Evolutionary conservation across 2,113 vertebrate genomes (phyloP).

Genomic region (Cepphus grylle): DNA sequence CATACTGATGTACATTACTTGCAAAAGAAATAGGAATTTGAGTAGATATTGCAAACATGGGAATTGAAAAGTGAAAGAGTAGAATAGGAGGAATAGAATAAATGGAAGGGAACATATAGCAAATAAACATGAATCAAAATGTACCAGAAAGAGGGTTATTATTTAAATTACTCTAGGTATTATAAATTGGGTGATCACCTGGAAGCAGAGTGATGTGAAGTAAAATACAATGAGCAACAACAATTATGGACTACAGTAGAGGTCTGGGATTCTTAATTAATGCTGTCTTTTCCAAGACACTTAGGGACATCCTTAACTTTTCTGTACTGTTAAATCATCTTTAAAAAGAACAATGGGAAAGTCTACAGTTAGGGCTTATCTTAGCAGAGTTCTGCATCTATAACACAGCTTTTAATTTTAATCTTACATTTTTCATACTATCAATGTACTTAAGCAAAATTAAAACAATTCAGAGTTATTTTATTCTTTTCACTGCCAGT

Average conservation of each 20-base stretch:
- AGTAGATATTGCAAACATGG: not conserved
- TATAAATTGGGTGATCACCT: not conserved
- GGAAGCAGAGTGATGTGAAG: not conserved
- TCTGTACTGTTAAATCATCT: not conserved
- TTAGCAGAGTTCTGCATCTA: not conserved
- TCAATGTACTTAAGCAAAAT: not conserved
- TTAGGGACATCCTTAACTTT: not conserved
- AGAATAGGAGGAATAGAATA: not conserved
- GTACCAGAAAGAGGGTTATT: not conserved
- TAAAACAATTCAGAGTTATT: not conserved
- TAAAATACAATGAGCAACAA: not conserved
- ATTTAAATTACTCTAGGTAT: not conserved
- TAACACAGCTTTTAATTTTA: not conserved
- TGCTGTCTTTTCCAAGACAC: not conserved
- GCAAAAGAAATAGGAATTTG: not conserved
- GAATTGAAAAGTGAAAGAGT: not conserved
- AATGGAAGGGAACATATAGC: not conserved
- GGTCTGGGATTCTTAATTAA: not conserved
- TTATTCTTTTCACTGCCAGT: not conserved
- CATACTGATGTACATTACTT: not conserved
- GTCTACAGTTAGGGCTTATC: not conserved
- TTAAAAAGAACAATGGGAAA: not conserved
- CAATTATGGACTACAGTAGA: rapidly evolving
- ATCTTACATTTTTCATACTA: not conserved
- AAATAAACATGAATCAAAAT: not conserved